A percentile compares a stretch with the other conserved stretches of the same genome.
Conservation (phyloP, 2,797 vertebrate genomes). For the Bovichtus diacanthus region DNA sequence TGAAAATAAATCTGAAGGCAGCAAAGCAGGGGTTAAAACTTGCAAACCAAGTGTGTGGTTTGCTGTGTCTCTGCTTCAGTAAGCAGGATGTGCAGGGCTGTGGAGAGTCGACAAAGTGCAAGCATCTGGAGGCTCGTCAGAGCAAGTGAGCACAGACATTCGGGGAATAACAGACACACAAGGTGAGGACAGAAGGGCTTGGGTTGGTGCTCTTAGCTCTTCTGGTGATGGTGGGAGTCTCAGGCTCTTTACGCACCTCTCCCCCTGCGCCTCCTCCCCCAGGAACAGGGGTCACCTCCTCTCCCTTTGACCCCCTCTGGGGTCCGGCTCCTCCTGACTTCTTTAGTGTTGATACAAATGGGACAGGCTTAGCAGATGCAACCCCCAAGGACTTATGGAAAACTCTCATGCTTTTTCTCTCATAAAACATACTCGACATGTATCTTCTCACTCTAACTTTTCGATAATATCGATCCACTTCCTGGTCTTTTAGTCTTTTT, state of each 20-base stretch:
- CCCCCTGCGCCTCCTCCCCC: constrained; percentile 83
- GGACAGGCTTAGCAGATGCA: constrained; percentile 81
- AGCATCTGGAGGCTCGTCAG: constrained; percentile 60
- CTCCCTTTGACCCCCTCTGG: constrained; percentile 85
- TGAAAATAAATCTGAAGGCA: constrained; percentile 39
- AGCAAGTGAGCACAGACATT: constrained; percentile 69
- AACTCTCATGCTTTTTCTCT: constrained; percentile 52
- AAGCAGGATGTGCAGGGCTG: constrained; percentile 65
- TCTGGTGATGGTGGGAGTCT: constrained; percentile 72
- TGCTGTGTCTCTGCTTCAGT: constrained; percentile 65
- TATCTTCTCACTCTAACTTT: constrained; percentile 3
- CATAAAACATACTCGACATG: constrained; percentile 18
- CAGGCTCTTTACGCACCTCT: constrained; percentile 85
- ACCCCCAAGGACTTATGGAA: constrained; percentile 56
- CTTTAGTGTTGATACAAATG: constrained; percentile 84
- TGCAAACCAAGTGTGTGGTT: constrained; percentile 52
- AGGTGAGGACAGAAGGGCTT: constrained; percentile 72
- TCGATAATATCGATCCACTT: constrained; percentile 1
- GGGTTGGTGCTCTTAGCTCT: constrained; percentile 77
- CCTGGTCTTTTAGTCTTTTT: constrained; percentile 4
- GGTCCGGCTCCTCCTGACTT: constrained; percentile 81
- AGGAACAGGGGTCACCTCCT: constrained; percentile 85
- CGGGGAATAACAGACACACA: constrained; percentile 71
- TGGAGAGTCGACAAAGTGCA: constrained; percentile 64
- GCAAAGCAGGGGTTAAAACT: constrained; percentile 43